Conservation (phyloP, 2,888 invertebrate species). For the Nudaria mundana region DNA sequence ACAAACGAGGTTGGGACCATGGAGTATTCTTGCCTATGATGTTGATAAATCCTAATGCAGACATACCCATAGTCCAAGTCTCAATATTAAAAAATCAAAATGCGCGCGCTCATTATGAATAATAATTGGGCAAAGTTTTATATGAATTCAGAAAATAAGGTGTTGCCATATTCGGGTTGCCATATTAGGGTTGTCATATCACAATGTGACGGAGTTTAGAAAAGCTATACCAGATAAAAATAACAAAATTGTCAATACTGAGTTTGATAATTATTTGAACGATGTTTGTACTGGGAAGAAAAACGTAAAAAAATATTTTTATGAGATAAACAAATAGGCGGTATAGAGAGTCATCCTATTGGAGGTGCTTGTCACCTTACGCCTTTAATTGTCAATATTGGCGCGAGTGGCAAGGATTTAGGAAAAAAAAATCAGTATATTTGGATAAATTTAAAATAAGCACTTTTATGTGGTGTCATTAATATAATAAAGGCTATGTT, state of each 20-base stretch:
- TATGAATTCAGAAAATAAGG: constrained; percentile 43
- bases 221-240: constrained; percentile 1
- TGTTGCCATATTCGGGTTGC: constrained; percentile 45
- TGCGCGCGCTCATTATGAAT: constrained; percentile 39
- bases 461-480: constrained; percentile 41
- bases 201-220: constrained; percentile 20
- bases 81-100: constrained; percentile 46
- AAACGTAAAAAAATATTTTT: constrained; percentile 22
- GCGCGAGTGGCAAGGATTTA: constrained; percentile 37
- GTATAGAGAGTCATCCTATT: constrained; percentile 36
- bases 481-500: too few relatives aligned
- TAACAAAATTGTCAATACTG: constrained; percentile 12
- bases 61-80: constrained; percentile 49
- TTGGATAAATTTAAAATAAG: constrained; percentile 39
- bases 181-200: constrained; percentile 49
- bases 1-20: constrained; percentile 52
- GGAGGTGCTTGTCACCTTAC: constrained; percentile 49
- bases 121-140: constrained; percentile 44
- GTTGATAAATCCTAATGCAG: constrained; percentile 45
- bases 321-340: constrained; percentile 37
- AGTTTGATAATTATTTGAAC: constrained; percentile 23
- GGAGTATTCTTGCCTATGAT: constrained; percentile 57
- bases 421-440: constrained; percentile 37
- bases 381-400: constrained; percentile 47
- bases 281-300: constrained; percentile 32